Evolutionary conservation across 2,888 invertebrate genomes (phyloP).

Genomic region (Ischnus inquisitorius): DNA sequence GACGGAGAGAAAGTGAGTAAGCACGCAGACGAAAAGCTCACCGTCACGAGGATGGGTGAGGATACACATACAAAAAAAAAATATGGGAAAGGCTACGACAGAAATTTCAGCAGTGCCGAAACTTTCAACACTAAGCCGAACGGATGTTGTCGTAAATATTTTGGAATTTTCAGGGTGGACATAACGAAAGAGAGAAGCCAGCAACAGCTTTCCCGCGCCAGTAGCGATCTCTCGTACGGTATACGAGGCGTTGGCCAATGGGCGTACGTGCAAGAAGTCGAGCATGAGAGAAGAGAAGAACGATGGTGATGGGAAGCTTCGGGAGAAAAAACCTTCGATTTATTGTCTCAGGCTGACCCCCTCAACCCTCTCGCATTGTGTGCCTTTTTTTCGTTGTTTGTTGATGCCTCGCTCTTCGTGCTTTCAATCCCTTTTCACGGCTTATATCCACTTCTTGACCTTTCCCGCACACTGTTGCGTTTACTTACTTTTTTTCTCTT

Average conservation of each 20-base stretch:
- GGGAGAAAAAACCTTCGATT: slow-evolving; percentile 71
- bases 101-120: slow-evolving; percentile 64
- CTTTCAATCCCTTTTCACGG: background rate
- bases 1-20: background rate
- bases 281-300: slow-evolving; percentile 42
- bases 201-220: slow-evolving; percentile 19
- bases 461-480: background rate
- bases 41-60: slow-evolving; percentile 11
- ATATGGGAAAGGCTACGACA: slow-evolving; percentile 32
- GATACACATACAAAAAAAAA: slow-evolving; percentile 8
- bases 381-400: slow-evolving; percentile 36
- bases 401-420: slow-evolving; percentile 7
- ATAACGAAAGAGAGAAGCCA: slow-evolving; percentile 31
- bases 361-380: slow-evolving; percentile 51
- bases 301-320: slow-evolving; percentile 28
- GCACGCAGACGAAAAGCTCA: background rate
- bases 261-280: background rate
- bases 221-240: background rate
- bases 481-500: slow-evolving; percentile 3
- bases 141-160: slow-evolving; percentile 79
- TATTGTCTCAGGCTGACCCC: slow-evolving; percentile 66
- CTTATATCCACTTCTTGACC: slow-evolving; percentile 38
- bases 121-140: slow-evolving; percentile 77
- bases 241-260: slow-evolving; percentile 7
- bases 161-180: slow-evolving; percentile 72